Evolutionary conservation across 2,888 invertebrate genomes (phyloP), one percentile per base, ranked within the genome.

Genomic region (Clunio marinus): DNA sequence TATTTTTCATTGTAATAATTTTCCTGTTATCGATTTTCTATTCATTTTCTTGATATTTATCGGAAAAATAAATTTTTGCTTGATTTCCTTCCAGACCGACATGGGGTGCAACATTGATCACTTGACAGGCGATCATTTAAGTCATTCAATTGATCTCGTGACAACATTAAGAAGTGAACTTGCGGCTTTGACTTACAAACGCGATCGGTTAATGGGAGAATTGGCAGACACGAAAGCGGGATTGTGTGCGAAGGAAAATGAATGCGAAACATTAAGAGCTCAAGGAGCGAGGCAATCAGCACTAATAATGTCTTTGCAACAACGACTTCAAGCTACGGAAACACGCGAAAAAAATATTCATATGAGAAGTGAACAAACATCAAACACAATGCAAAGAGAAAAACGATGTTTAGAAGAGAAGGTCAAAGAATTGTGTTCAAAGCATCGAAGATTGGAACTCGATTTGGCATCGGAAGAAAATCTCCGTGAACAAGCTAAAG

Each of bases 211-310:
- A 22, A 81, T 86, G 70, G 83, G 84, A 63, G 92, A 93, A 83
- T 87, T 91, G 77, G 82, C 85, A 72, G 89, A 90, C 73, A 81
- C 85, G 74, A 89, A 88, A 78, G 84, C 83, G 71, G 85, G 85
- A 74, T 81, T 91, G 76, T 82, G 89, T 73, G 82, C 86, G 27
- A 80, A 87, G 73, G 91, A 92, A 73, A 83, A 91, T 70, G 89
- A 90, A 75, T 85, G 88, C 27, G 92, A 93, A 76, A 86, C 88
- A 17, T 88, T 93, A 73, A 88, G 89, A 5, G 90, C 93, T 71
- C 93, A 92, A 77, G 85, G 89, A 58, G 92, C 91, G 1, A 81
- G 93, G 37, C 91, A 93, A 77, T 88, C 87, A 73, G 87, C 92
- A 0, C 82, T 92, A 55, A 88, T 93, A 72, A 84, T 85, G 2